Base-by-base conservation (phyloP, 2,888 invertebrate genomes). In the Clivina fossor region DNA sequence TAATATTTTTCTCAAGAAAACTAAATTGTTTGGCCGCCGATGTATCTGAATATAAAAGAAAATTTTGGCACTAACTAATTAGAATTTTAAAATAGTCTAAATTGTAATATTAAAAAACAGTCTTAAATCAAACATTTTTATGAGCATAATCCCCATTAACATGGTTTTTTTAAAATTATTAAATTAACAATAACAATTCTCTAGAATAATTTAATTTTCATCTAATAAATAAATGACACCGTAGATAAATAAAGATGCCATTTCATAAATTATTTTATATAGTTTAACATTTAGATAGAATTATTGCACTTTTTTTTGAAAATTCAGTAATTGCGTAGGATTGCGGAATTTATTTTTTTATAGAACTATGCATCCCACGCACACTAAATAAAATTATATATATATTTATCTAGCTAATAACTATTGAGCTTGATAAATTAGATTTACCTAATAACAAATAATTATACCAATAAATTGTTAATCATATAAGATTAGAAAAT, bases 31-130 rank as follows among this genome's bases (percentile, higher is more conserved):
- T n/a, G n/a, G n/a, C n/a, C n/a, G n/a, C n/a, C n/a, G n/a, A n/a
- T n/a, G n/a, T n/a, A n/a, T n/a, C n/a, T n/a, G n/a, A n/a, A n/a
- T n/a, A 35, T 9, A 35, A 11, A 15, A 35, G 22, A 13, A 15
- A 19, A 41, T 16, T 26, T 44, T 44, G 18, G 28, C 44, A 26
- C 13, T 43, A 47, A 20, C 18, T 37, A 37, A 11, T 13, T 16
- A 16, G 8, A n/a, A 15, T 35, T 35, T 35, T 35, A 35, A 15
- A 15, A 15, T 4, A n/a, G 30, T 3, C 3, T 30, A 4, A 30
- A n/a, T 30, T 30, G 2, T 3, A 15, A 2, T 13, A 35, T 13
- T 35, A 35, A 35, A 11, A 35, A 35, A 13, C 13, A 35, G 8
- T 35, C 2, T 8, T 24, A 7, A 24, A 24, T 24, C 9, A 7